Percentiles rank a stretch among this genome's conserved stretches.
Evolutionary conservation across 2,797 vertebrate species (phyloP).

Genomic region (Sciaenops ocellatus): DNA sequence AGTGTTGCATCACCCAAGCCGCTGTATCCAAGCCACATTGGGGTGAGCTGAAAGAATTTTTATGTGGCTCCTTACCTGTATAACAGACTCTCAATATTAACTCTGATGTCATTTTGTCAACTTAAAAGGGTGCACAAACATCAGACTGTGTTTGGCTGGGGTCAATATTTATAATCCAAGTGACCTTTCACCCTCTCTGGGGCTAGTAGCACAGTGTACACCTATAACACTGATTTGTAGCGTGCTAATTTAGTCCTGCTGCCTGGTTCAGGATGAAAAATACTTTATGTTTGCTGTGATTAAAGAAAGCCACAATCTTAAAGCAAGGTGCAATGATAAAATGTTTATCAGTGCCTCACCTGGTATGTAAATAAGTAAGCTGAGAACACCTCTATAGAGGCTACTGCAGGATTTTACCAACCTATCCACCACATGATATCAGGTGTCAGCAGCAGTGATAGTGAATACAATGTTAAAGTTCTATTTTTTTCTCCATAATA

Average conservation of each 20-base stretch:
- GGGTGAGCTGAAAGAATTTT: slow-evolving; percentile 16
- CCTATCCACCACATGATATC: background rate
- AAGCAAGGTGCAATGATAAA: background rate
- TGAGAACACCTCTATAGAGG: background rate
- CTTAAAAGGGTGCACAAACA: background rate
- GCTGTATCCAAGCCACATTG: slow-evolving; percentile 43
- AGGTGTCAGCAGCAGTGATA: background rate
- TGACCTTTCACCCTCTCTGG: background rate
- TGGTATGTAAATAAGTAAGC: slow-evolving; percentile 22
- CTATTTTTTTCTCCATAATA: background rate
- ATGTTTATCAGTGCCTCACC: background rate
- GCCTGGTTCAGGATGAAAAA: background rate
- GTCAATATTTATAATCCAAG: slow-evolving; percentile 14
- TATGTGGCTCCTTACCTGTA: background rate
- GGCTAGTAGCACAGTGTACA: background rate
- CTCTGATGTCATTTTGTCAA: background rate
- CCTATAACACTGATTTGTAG: background rate
- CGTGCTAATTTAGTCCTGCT: background rate
- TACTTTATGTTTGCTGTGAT: background rate
- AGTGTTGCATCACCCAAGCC: slow-evolving; percentile 46
- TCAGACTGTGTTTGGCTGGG: background rate
- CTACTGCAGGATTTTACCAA: background rate
- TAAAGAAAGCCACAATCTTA: background rate
- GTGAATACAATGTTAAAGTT: background rate
- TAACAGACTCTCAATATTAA: background rate